Conservation (phyloP, 2,113 vertebrate species). For the Garra rufa region DNA sequence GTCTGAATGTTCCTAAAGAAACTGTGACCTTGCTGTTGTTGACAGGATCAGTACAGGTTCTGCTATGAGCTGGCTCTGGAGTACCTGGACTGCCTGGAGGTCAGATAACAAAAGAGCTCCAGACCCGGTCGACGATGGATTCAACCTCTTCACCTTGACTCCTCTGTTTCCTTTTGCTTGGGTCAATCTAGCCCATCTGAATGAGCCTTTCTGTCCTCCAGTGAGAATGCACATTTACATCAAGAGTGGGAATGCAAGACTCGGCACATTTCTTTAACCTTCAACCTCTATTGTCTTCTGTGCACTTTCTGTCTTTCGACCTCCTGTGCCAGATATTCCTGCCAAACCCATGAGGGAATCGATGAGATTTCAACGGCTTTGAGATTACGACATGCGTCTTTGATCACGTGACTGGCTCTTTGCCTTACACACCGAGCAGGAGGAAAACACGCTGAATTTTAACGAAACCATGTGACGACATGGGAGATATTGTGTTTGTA, state of each 20-base stretch:
- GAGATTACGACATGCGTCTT: neutral
- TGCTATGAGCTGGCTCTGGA: conserved; percentile 80
- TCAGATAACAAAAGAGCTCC: conserved; percentile 75
- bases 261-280: conserved; percentile 19
- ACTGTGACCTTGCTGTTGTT: conserved; percentile 15
- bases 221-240: conserved; percentile 12
- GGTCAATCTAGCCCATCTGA: conserved; percentile 35
- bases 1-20: neutral
- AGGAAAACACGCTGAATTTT: conserved; percentile 49
- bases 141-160: conserved; percentile 12
- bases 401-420: conserved; percentile 49
- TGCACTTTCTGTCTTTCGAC: conserved; percentile 47
- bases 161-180: neutral
- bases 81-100: conserved; percentile 78
- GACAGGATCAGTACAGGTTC: conserved; percentile 81
- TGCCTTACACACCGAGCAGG: conserved; percentile 69
- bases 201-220: conserved; percentile 31
- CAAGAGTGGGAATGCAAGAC: conserved; percentile 12
- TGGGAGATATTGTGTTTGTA: conserved; percentile 67
- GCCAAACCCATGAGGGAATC: conserved; percentile 58
- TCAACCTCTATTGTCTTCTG: conserved; percentile 13
- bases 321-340: conserved; percentile 58
- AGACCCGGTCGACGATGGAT: conserved; percentile 15
- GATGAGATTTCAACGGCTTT: conserved; percentile 18
- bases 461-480: conserved; percentile 45